Conservation (phyloP, 1,140 invertebrate species). For the Brachionus calyciflorus region DNA sequence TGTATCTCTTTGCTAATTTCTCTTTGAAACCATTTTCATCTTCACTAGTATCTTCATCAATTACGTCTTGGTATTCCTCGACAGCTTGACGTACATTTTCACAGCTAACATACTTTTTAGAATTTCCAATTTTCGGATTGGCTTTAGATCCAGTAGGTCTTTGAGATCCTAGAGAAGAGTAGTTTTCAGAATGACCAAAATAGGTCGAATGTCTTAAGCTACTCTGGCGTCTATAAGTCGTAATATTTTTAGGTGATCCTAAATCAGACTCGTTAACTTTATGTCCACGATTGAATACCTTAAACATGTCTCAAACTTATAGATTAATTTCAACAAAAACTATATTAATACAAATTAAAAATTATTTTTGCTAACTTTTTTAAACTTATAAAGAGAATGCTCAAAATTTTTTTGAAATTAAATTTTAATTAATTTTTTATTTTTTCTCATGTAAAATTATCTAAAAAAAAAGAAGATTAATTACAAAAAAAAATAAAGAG, state of each 20-base stretch:
- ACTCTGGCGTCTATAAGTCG: neutral
- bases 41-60: constrained; percentile 33
- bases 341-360: too few species aligned
- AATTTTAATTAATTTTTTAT: too few species aligned
- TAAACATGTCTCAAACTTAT: neutral
- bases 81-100: constrained; percentile 1
- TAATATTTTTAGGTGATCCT: neutral
- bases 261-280: constrained; percentile 5
- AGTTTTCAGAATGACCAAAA: neutral
- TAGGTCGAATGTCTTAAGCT: constrained; percentile 23
- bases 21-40: constrained; percentile 36
- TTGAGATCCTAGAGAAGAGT: neutral
- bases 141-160: neutral
- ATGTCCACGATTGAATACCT: constrained; percentile 43
- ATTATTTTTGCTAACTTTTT: too few species aligned
- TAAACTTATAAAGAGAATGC: too few species aligned
- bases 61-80: constrained; percentile 25
- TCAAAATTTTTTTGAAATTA: too few species aligned
- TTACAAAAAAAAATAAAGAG: too few species aligned
- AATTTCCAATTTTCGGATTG: neutral
- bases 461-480: too few species aligned
- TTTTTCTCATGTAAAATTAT: too few species aligned
- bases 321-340: too few species aligned
- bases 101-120: constrained; percentile 44
- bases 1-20: constrained; percentile 38